phyloP scores from a whole-genome alignment of 2,888 invertebrate genomes.

The Chromoteleia sp. region DNA sequence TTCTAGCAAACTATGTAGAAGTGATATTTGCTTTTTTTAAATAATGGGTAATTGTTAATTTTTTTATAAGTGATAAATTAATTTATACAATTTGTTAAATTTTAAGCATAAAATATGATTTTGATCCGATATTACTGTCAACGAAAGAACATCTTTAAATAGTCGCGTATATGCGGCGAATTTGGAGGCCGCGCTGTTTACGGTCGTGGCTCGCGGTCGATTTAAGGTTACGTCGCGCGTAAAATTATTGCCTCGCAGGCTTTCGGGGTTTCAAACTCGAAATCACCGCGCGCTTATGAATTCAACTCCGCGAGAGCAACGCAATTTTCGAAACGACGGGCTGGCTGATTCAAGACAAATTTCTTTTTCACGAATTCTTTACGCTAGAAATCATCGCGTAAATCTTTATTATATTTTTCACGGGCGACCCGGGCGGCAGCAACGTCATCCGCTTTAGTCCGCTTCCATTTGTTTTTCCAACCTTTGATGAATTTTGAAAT shows the following conservation, averaged over 20 bases:
- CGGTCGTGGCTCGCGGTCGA: constrained; percentile 49
- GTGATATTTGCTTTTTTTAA: no score
- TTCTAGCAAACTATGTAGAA: no score
- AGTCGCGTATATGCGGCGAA: constrained; percentile 8
- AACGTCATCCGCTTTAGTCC: no score
- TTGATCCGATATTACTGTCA: no score
- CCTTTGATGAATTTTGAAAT: no score
- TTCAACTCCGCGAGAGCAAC: constrained; percentile 38
- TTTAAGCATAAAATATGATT: no score
- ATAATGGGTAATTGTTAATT: no score
- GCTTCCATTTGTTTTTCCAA: no score
- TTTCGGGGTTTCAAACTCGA: constrained; percentile 40
- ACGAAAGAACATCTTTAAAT: constrained; percentile 6
- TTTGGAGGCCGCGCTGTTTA: constrained; percentile 38
- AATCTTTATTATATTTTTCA: constrained; percentile 8
- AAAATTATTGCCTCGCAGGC: constrained; percentile 58
- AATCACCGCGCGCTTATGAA: constrained; percentile 43
- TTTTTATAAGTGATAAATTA: no score
- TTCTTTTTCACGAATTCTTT: constrained; percentile 28
- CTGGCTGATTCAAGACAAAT: constrained; percentile 27
- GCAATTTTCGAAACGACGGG: constrained; percentile 47
- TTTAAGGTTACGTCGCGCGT: constrained; percentile 56
- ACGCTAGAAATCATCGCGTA: constrained; percentile 19
- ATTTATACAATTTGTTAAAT: no score
- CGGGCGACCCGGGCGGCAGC: neutral